Percentiles rank a stretch among this genome's conserved stretches.
phyloP scores from a whole-genome alignment of 2,797 vertebrate genomes.

The Sebastes iracundus region DNA sequence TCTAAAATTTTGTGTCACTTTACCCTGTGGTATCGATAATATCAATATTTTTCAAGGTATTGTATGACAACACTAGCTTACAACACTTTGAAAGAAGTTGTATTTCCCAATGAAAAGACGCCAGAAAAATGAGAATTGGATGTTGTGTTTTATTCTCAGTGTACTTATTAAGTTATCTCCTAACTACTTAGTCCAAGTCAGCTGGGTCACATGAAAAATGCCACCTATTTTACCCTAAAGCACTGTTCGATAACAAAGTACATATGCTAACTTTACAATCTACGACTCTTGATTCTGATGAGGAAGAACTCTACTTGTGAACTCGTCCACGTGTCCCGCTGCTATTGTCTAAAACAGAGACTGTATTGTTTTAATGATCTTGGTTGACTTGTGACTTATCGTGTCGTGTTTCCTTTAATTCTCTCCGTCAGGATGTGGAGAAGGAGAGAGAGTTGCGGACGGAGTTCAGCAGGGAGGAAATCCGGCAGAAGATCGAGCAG shows the following conservation, averaged over 20 bases:
- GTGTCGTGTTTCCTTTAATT: neutral
- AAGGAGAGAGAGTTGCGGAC: conserved; percentile 89
- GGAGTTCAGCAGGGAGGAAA: conserved; percentile 92
- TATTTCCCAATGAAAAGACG: neutral
- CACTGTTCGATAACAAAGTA: accelerated
- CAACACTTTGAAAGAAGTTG: accelerated
- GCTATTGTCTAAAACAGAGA: neutral
- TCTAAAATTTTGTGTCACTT: too few species aligned
- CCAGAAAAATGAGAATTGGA: neutral
- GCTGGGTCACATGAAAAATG: neutral
- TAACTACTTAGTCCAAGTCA: neutral
- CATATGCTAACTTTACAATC: neutral
- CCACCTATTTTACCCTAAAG: neutral
- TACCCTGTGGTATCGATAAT: too few species aligned
- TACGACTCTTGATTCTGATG: accelerated
- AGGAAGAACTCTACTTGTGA: neutral
- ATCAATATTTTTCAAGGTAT: too few species aligned
- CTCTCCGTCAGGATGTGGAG: conserved; percentile 89
- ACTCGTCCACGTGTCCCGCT: neutral
- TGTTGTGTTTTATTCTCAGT: neutral
- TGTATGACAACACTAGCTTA: neutral
- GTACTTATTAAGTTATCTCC: neutral
- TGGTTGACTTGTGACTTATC: conserved; percentile 3
- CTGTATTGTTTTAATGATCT: neutral
- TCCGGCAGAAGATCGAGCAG: conserved; percentile 89